These are phyloP conservation scores for Autographa pulchrina DNA, from an alignment of 2,888 invertebrate genomes.

Conservation along the genomic window DNA sequence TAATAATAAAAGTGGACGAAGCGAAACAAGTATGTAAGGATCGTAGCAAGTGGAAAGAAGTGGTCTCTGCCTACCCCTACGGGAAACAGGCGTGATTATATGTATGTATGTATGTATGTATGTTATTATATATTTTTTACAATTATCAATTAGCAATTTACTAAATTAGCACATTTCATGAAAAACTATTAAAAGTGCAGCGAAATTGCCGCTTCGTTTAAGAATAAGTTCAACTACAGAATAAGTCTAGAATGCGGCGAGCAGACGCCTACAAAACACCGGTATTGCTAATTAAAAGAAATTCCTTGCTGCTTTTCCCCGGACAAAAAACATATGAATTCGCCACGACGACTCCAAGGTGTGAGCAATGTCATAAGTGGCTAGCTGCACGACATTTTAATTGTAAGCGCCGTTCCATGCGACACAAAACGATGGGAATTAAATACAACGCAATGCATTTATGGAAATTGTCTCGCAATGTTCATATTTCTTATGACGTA, in stretches of 20 bases:
- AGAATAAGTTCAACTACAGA: constrained; percentile 48
- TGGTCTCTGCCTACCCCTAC: too few species aligned
- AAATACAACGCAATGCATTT: constrained; percentile 66
- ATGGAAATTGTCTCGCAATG: constrained; percentile 70
- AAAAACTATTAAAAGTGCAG: not conserved
- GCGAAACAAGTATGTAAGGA: too few species aligned
- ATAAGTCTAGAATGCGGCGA: constrained; percentile 67
- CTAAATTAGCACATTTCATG: not conserved
- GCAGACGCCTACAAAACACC: constrained; percentile 67
- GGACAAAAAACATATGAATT: constrained; percentile 78
- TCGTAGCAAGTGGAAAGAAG: too few species aligned
- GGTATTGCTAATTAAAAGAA: constrained; percentile 83
- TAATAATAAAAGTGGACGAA: too few species aligned
- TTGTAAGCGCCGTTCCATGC: constrained; percentile 74
- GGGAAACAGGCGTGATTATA: too few species aligned
- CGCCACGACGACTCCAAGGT: constrained; percentile 77
- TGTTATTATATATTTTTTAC: too few species aligned
- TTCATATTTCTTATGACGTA: constrained; percentile 48
- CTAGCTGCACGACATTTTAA: constrained; percentile 78
- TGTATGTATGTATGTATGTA: too few species aligned
- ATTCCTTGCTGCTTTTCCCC: constrained; percentile 76
- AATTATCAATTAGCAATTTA: not conserved
- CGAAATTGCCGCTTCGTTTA: constrained; percentile 11
- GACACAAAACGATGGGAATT: constrained; percentile 73
- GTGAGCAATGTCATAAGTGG: constrained; percentile 83